Percentiles rank a stretch among this genome's conserved stretches.
Evolutionary conservation across 2,113 vertebrate species (phyloP).

Genomic region (human (Homo sapiens)): DNA sequence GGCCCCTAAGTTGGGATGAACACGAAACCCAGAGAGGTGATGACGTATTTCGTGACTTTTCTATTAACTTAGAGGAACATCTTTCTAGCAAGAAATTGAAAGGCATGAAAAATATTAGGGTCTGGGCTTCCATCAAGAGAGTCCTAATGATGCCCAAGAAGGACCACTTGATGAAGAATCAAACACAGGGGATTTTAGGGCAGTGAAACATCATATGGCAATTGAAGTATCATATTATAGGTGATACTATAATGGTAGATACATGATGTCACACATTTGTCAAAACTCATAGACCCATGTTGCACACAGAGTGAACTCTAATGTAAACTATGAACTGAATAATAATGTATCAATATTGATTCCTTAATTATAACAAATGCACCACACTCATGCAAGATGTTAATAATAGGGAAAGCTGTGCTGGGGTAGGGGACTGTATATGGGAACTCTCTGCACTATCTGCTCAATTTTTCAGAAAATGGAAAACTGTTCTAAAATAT

Average conservation of each 20-base stretch:
- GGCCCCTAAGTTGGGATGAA: neutral
- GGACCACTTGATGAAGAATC: neutral
- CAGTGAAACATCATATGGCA: neutral
- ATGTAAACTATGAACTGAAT: neutral
- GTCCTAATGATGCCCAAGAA: neutral
- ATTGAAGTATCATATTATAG: neutral
- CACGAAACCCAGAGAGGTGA: neutral
- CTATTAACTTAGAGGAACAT: neutral
- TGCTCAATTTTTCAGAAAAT: neutral
- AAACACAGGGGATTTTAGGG: neutral
- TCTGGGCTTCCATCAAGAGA: neutral
- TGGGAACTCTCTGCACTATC: neutral
- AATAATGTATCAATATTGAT: neutral
- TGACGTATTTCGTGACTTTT: neutral
- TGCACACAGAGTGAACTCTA: neutral
- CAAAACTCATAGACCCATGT: neutral
- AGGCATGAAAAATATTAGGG: neutral
- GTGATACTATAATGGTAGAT: neutral
- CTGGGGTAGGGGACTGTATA: neutral
- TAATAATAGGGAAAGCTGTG: neutral
- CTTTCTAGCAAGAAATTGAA: neutral
- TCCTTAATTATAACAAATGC: neutral
- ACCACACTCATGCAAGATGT: neutral
- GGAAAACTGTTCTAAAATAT: neutral
- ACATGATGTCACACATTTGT: neutral